Evolutionary conservation across 2,888 invertebrate species (phyloP).

Genomic region (Junonia oenone): DNA sequence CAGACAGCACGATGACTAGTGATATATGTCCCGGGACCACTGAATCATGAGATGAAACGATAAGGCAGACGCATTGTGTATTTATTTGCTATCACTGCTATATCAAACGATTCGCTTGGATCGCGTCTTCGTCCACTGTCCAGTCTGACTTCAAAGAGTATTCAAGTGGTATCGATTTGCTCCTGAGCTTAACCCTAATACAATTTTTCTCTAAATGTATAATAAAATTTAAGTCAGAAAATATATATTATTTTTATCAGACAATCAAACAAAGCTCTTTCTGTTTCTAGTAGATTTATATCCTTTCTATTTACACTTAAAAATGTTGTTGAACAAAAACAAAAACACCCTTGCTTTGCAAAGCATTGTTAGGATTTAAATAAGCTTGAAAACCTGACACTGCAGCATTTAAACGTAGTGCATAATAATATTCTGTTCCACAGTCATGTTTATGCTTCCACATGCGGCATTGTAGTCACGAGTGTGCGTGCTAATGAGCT

Average conservation of each 20-base stretch:
- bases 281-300: too few relatives aligned
- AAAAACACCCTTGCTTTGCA: too few relatives aligned
- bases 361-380: neutral
- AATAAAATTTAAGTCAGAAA: too few relatives aligned
- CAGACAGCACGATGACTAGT: neutral
- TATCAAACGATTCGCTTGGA: neutral
- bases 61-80: neutral
- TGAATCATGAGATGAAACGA: slow-evolving; percentile 1
- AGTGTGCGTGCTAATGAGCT: neutral
- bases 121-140: neutral
- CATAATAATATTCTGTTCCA: neutral
- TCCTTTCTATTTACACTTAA: too few relatives aligned
- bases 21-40: neutral
- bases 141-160: neutral
- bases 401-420: neutral
- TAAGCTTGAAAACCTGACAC: neutral
- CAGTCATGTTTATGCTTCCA: neutral
- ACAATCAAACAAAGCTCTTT: too few relatives aligned
- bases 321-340: neutral
- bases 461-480: neutral
- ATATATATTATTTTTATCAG: too few relatives aligned
- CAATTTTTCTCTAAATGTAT: too few relatives aligned
- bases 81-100: neutral
- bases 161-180: too few relatives aligned
- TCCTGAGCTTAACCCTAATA: too few relatives aligned